Percentiles rank a stretch among this genome's conserved stretches.
Conservation (phyloP, 2,797 vertebrate genomes). For the Poeciliopsis infans region DNA sequence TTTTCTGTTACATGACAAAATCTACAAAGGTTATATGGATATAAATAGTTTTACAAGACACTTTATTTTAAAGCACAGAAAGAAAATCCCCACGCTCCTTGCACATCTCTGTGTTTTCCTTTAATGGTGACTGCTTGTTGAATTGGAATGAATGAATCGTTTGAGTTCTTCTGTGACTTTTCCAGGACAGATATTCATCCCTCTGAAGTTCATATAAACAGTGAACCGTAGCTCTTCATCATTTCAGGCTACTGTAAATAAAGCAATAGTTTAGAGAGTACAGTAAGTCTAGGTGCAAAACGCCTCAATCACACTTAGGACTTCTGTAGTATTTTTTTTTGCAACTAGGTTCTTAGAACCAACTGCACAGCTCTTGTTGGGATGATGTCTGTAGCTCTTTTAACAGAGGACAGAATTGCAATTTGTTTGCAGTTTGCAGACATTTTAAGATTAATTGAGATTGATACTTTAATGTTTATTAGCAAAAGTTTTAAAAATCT, state of each 20-base stretch:
- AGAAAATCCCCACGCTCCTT: background rate
- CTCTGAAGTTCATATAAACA: constrained; percentile 18
- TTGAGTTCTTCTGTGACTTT: constrained; percentile 25
- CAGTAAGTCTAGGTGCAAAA: constrained; percentile 9
- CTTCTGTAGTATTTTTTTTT: background rate
- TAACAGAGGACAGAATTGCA: background rate
- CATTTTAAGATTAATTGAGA: background rate
- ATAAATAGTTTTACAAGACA: background rate
- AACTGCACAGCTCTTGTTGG: background rate
- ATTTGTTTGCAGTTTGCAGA: background rate
- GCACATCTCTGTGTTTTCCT: constrained; percentile 34
- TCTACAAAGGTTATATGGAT: background rate
- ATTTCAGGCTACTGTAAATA: constrained; percentile 11
- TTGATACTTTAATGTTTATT: background rate
- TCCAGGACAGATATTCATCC: constrained; percentile 37
- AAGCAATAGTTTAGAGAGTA: constrained; percentile 32
- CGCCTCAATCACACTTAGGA: constrained; percentile 11
- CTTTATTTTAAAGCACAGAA: background rate
- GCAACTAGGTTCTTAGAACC: background rate
- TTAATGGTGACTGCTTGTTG: constrained; percentile 23
- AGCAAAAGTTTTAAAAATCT: background rate
- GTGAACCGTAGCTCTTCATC: constrained; percentile 15
- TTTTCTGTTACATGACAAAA: background rate
- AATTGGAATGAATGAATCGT: constrained; percentile 43
- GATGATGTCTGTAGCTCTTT: background rate